Percentiles rank a stretch among this genome's conserved stretches.
Evolutionary conservation across 2,113 vertebrate species (phyloP).

Genomic region (Centropristis striata): DNA sequence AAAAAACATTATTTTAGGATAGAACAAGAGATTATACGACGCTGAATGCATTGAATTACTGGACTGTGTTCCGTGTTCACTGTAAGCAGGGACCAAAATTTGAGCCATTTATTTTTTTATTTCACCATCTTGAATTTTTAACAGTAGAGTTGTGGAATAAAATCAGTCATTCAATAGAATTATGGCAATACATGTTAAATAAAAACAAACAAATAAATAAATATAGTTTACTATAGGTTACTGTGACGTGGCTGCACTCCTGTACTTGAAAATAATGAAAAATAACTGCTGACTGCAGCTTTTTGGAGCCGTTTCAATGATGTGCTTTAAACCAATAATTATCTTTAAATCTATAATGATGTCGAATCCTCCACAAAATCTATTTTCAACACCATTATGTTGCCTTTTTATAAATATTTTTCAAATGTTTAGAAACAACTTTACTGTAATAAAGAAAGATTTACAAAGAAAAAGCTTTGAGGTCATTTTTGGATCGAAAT

Average conservation of each 20-base stretch:
- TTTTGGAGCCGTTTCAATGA: constrained; percentile 4
- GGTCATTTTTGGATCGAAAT: not conserved
- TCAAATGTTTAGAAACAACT: not conserved
- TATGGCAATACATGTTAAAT: not conserved
- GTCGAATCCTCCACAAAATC: not conserved
- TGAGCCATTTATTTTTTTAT: not conserved
- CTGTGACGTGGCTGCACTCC: not conserved
- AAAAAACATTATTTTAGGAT: not conserved
- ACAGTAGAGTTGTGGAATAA: not conserved
- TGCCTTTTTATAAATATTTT: not conserved
- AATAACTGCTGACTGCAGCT: constrained; percentile 2
- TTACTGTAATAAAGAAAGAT: not conserved
- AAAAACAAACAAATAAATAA: too few relatives aligned
- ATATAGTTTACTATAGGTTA: not conserved
- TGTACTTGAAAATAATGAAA: not conserved
- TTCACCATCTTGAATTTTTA: not conserved
- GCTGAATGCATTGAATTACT: too few relatives aligned
- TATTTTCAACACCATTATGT: not conserved
- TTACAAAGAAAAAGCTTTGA: not conserved
- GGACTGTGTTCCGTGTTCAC: not conserved
- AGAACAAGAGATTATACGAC: not conserved
- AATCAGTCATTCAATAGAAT: not conserved
- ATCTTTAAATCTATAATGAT: not conserved
- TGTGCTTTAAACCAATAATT: not conserved
- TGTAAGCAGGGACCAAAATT: not conserved